These are phyloP conservation scores for Araneus ventricosus DNA, from an alignment of 1,140 invertebrate species.

Conservation along the genomic window DNA sequence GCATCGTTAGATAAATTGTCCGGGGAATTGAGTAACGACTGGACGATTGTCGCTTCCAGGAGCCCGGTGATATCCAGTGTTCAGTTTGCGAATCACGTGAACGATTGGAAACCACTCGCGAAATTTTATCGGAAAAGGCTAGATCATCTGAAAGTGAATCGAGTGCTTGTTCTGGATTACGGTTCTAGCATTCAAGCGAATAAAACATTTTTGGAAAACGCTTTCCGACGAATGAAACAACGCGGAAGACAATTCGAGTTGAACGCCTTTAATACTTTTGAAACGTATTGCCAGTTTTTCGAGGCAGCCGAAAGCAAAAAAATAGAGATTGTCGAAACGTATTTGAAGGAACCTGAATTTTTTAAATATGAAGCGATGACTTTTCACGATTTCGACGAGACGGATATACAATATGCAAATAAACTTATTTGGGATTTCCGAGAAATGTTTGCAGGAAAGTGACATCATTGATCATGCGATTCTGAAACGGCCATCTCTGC, in stretches of 20 bases:
- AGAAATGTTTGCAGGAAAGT: no score
- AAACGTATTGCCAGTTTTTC: not conserved
- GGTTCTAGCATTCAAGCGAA: not conserved
- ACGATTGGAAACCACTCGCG: not conserved
- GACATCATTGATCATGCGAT: no score
- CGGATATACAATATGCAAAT: not conserved
- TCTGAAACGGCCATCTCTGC: no score
- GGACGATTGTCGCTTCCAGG: not conserved
- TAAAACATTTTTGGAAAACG: rapidly evolving
- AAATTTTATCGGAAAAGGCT: not conserved
- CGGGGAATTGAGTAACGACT: not conserved
- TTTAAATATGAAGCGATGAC: not conserved
- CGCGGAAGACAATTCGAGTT: not conserved
- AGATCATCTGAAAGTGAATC: not conserved
- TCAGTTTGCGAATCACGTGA: not conserved
- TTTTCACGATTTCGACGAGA: not conserved
- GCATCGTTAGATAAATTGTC: not conserved
- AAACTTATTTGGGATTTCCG: not conserved
- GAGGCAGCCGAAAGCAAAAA: not conserved
- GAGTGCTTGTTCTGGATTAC: not conserved
- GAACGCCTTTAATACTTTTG: not conserved
- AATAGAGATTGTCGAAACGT: not conserved
- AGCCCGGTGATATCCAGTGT: not conserved
- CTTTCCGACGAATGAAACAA: not conserved
- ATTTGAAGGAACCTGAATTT: not conserved